Percentiles rank a stretch among this genome's conserved stretches.
phyloP scores from a whole-genome alignment of 2,797 vertebrate genomes.

The Simalia tracyae region DNA sequence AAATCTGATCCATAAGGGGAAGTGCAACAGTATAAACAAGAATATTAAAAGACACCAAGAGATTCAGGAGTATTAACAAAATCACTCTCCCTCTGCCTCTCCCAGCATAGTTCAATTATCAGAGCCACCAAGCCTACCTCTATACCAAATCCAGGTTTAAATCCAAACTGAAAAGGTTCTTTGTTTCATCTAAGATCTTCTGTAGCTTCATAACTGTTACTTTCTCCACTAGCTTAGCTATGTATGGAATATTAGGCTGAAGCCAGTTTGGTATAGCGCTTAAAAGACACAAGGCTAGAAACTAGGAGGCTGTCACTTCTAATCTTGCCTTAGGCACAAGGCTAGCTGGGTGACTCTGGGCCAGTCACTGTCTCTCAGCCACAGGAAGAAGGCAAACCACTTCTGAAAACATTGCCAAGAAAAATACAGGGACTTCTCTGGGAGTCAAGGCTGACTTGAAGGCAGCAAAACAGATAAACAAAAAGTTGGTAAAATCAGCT shows the following conservation, averaged over 20 bases:
- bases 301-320: background rate
- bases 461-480: background rate
- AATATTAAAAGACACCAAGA: background rate
- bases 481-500: background rate
- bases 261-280: background rate
- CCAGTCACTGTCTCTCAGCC: too few relatives aligned
- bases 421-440: background rate
- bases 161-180: background rate
- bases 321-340: background rate
- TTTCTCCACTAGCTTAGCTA: background rate
- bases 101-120: background rate
- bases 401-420: background rate
- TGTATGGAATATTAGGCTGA: background rate
- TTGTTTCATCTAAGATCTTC: background rate
- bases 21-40: background rate
- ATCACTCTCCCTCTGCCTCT: background rate
- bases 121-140: background rate
- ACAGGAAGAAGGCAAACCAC: background rate
- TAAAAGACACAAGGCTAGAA: background rate
- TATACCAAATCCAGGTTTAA: background rate
- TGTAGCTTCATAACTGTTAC: background rate
- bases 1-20: background rate
- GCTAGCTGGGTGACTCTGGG: background rate
- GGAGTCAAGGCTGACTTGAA: background rate
- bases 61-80: background rate